Base-by-base conservation (phyloP, 2,797 vertebrate genomes). In the Holocentrus rufus region DNA sequence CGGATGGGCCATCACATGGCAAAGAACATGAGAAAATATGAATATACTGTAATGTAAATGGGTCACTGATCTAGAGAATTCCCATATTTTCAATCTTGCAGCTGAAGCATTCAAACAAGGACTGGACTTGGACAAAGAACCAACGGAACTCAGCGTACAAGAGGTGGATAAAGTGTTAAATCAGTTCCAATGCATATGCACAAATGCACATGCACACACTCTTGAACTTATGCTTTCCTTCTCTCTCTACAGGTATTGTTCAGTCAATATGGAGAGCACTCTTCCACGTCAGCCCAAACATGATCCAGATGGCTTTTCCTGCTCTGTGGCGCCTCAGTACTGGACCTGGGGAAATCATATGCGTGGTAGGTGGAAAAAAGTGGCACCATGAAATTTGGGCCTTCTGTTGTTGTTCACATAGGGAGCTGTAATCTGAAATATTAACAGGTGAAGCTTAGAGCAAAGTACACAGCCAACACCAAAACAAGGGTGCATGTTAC, bases 21-120 rank as follows among this genome's bases (percentile, higher is more conserved):
- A 30, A 15, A 13, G 25, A 27, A 22, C 25, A 56, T 17, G 20
- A 50, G 18, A 50, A 13, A 6, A 50, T 52, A 58, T 58, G 13
- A 31, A 17, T 34, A 18, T 18, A n/a, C n/a, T 14, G 6, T n/a
- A n/a, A 25, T 2, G n/a, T 5, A 13, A 31, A 25, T 42, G 20
- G 50, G 14, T 74, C 18, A 53, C 25, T 47, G 39, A 64, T 42
- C 27, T 57, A 15, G 34, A 50, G 34, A 22, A 20, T 62, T 34
- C 66, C 20, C 79, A 57, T 47, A 2, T 23, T 73, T 74, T 81
- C 23, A 76, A 70, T 86, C 87, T 79, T 92, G 30, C 91, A 97
- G 96, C 78, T 93, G 17, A 96, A 93, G 73, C 94, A 94, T 72
- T 93, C 92, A 65, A 95, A 94, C 86, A 94, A 84, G 10, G 95